Evolutionary conservation across 2,888 invertebrate species (phyloP).

Genomic region (Eupelmus urozonus): DNA sequence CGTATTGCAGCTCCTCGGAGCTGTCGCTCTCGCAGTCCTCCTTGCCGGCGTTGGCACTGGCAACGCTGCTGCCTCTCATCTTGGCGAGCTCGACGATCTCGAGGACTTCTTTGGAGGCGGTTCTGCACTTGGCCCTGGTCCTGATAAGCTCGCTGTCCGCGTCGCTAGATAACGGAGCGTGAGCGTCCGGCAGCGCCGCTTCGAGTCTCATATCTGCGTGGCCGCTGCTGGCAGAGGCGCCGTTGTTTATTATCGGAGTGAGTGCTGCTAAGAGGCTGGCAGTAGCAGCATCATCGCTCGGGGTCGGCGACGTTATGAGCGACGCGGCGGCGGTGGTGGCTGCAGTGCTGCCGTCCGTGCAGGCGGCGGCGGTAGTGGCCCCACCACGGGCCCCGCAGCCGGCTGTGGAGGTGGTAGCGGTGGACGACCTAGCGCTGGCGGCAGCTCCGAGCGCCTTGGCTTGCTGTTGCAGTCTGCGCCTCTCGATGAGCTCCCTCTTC

Average conservation of each 20-base stretch:
- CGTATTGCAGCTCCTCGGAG: constrained; percentile 91
- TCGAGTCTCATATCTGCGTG: constrained; percentile 61
- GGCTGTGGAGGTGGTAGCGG: constrained; percentile 25
- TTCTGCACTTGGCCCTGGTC: constrained; percentile 68
- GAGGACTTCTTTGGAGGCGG: constrained; percentile 70
- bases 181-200: constrained; percentile 63
- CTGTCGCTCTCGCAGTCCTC: constrained; percentile 79
- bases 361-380: constrained; percentile 9
- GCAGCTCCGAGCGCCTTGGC: constrained; percentile 63
- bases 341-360: constrained; percentile 10
- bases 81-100: constrained; percentile 62
- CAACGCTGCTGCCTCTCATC: constrained; percentile 46
- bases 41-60: constrained; percentile 14
- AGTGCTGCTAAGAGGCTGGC: constrained; percentile 49
- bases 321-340: constrained; percentile 40
- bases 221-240: constrained; percentile 45
- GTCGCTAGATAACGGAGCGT: constrained; percentile 70
- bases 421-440: constrained; percentile 25
- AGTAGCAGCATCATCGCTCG: constrained; percentile 52
- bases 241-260: constrained; percentile 29
- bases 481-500: constrained; percentile 90
- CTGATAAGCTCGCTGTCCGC: constrained; percentile 75
- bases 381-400: constrained; percentile 55
- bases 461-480: constrained; percentile 81
- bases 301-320: constrained; percentile 46